Base-by-base conservation (phyloP, 2,113 vertebrate genomes). In the Vidua macroura region DNA sequence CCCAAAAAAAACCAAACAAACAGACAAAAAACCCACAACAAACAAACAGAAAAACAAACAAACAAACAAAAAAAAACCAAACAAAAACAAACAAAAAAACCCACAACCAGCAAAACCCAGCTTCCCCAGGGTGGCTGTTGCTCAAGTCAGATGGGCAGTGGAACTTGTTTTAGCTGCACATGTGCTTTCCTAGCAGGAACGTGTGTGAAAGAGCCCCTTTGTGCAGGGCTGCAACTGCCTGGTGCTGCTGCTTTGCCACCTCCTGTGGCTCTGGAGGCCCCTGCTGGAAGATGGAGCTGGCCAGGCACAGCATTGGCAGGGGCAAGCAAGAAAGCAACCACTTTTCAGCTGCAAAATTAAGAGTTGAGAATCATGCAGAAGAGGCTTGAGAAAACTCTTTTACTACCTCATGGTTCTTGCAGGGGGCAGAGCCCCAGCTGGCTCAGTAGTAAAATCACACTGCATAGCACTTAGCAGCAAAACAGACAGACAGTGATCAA, bases 161-260 rank as follows among this genome's bases (percentile, higher is more conserved):
- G 59, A 83, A 88, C 68, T 94, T 68, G 66, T 63, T 93, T 76
- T 68, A 94, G 86, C 73, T 82, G 89, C 88, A 90, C 86, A 88
- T 95, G 93, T 94, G 93, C 90, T 82, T 25, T 60, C 69, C 80
- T 35, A 78, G 90, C 90, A 83, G 76, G 90, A 93, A 64, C 27
- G 7, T 25, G 77, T 68, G 90, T 94, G 90, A 95, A 96, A 96
- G 93, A 68, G 73, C 80, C 64, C 69, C 91, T 96, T 96, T 96
- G 94, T 95, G 85, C 74, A 15, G n/a, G 37, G 89, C 88, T 92
- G 89, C 85, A 96, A 92, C 95, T 94, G 92, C 91, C 79, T 52
- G 2, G 59, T 4, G 79, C 92, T 4, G 79, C 92, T 88, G 76
- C 44, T 92, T 62, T 70, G 78, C 72, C 85, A 83, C 92, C 82